Percentiles rank a stretch among this genome's conserved stretches.
Conservation (phyloP, 2,797 vertebrate genomes). For the Pseudomugil tenellus region DNA sequence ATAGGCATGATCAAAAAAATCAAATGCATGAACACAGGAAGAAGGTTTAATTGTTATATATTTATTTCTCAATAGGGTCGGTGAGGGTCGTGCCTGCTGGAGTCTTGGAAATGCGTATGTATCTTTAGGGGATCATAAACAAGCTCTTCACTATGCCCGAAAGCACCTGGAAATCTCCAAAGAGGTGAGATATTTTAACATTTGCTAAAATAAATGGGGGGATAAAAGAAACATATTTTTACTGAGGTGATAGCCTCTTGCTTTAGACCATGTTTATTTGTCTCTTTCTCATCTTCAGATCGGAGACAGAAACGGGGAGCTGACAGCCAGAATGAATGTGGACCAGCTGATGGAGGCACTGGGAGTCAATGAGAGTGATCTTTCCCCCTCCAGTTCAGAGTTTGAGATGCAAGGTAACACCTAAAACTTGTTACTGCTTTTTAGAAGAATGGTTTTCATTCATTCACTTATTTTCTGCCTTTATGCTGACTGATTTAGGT, state of each 20-base stretch:
- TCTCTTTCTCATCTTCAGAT: conserved; percentile 79
- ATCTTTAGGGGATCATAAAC: conserved; percentile 90
- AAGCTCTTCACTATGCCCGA: conserved; percentile 90
- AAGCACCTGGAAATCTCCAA: conserved; percentile 94
- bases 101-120: conserved; percentile 95
- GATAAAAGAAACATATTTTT: not conserved
- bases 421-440: not conserved
- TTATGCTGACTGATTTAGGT: not conserved
- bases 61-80: conserved; percentile 83
- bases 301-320: conserved; percentile 90
- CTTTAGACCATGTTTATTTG: not conserved
- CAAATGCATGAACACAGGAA: not conserved
- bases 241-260: not conserved
- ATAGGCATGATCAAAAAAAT: not conserved
- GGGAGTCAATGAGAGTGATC: conserved; percentile 81
- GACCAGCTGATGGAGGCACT: conserved; percentile 89
- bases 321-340: conserved; percentile 90
- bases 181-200: conserved; percentile 83
- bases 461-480: not conserved
- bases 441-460: not conserved
- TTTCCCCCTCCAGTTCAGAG: conserved; percentile 83
- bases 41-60: not conserved
- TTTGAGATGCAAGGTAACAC: conserved; percentile 93
- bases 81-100: conserved; percentile 97
- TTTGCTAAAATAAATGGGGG: not conserved